Evolutionary conservation across 92 coral and sea anemone species (phyloP).

Genomic region (Phymanthus crucifer): DNA sequence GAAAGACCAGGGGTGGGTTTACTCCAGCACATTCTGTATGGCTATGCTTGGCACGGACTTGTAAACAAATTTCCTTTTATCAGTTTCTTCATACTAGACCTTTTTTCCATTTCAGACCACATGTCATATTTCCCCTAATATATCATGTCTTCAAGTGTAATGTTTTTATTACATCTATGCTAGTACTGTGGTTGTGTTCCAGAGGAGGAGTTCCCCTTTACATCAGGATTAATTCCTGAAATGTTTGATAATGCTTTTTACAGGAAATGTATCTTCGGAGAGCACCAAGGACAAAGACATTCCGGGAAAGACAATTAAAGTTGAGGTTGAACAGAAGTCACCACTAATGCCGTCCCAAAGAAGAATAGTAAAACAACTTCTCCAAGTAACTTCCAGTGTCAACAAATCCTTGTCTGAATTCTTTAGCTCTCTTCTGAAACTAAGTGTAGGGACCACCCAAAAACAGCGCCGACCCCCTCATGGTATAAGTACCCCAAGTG

Average conservation of each 20-base stretch:
- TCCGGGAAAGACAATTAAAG: conserved; percentile 17
- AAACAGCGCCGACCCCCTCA: conserved; percentile 96
- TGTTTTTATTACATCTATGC: too few species aligned
- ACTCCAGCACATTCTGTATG: too few species aligned
- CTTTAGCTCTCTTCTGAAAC: conserved; percentile 78
- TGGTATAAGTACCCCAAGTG: conserved; percentile 63
- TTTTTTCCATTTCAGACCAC: too few species aligned
- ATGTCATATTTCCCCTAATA: too few species aligned
- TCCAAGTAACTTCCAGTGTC: conserved; percentile 77
- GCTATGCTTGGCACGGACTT: too few species aligned
- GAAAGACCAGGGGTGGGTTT: too few species aligned
- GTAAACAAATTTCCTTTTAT: too few species aligned
- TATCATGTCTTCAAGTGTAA: too few species aligned
- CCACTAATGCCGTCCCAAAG: conserved; percentile 73
- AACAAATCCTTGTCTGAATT: conserved; percentile 91
- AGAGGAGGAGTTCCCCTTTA: too few species aligned
- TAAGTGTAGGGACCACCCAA: conserved; percentile 93
- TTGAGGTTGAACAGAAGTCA: conserved; percentile 49
- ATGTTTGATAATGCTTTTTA: not conserved
- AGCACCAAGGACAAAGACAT: conserved; percentile 39
- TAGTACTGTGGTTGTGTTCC: not conserved
- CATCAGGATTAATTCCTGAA: not conserved
- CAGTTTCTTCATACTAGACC: too few species aligned
- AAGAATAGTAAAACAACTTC: conserved; percentile 83
- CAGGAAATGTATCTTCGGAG: not conserved